Conservation (phyloP, 2,797 vertebrate species). For the Danio tinwini region DNA sequence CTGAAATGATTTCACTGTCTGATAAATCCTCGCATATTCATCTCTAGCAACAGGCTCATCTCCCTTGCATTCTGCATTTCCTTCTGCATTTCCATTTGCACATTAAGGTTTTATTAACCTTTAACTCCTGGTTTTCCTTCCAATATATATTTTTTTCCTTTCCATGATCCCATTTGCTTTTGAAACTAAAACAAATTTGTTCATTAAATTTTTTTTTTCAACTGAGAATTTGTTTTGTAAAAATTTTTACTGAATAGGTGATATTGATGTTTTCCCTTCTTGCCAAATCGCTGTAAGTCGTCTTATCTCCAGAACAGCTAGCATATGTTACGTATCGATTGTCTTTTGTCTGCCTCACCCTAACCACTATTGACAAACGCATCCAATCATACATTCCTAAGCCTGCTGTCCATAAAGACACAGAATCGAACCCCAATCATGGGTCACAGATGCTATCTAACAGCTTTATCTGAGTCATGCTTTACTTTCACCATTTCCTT, state of each 20-base stretch:
- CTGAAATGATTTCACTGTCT: background rate
- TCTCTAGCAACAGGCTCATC: conserved; percentile 15
- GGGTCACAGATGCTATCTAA: conserved; percentile 36
- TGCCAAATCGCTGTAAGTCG: conserved; percentile 35
- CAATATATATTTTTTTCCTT: background rate
- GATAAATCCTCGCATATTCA: background rate
- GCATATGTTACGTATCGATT: conserved; percentile 53
- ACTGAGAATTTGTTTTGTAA: conserved; percentile 13
- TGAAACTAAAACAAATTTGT: background rate
- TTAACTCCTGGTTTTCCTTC: background rate
- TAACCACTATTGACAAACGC: conserved; percentile 58
- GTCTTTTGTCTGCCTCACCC: conserved; percentile 45
- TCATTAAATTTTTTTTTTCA: conserved; percentile 11
- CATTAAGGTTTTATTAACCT: conserved; percentile 20
- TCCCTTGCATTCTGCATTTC: background rate
- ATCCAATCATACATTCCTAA: conserved; percentile 59
- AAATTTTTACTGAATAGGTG: conserved; percentile 28
- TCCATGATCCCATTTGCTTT: conserved; percentile 13
- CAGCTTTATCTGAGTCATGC: conserved; percentile 37
- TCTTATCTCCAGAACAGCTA: conserved; percentile 50
- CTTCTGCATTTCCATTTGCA: background rate
- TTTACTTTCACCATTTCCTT: conserved; percentile 8
- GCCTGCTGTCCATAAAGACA: conserved; percentile 51
- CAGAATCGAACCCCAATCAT: conserved; percentile 49
- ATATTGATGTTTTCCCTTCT: conserved; percentile 44